A percentile compares a stretch with the other conserved stretches of the same genome.
These are phyloP conservation scores for Philopotamus ludificatus DNA, from an alignment of 1,140 invertebrate genomes.

Conservation along the genomic window DNA sequence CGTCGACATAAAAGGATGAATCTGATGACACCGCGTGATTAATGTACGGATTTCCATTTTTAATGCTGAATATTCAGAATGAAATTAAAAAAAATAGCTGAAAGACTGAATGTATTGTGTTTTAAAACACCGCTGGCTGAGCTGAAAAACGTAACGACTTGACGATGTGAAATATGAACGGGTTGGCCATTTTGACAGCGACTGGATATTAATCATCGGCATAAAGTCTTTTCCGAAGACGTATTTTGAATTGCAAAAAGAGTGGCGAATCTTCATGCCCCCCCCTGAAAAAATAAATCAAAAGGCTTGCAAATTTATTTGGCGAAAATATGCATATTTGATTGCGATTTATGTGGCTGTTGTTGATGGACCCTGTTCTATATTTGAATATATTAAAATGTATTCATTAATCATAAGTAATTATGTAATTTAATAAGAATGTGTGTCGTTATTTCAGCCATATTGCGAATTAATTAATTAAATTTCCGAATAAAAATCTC, in stretches of 20 bases:
- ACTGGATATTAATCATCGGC: conserved; percentile 23
- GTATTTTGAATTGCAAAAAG: conserved; percentile 11
- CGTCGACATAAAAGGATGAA: conserved; percentile 1
- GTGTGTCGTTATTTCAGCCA: too few relatives aligned
- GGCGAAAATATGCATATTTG: too few relatives aligned
- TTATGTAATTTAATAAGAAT: too few relatives aligned
- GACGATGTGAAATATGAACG: conserved; percentile 29
- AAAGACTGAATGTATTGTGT: conserved; percentile 15
- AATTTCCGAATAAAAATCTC: too few relatives aligned
- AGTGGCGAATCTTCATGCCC: too few relatives aligned
- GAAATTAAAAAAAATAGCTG: conserved; percentile 10
- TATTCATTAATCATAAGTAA: too few relatives aligned
- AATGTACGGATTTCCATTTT: conserved; percentile 8
- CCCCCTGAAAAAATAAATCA: too few relatives aligned
- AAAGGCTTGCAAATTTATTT: too few relatives aligned
- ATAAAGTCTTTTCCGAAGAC: conserved; percentile 19
- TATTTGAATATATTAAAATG: too few relatives aligned
- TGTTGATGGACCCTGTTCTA: too few relatives aligned
- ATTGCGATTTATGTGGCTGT: too few relatives aligned
- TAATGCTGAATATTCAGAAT: conserved; percentile 24
- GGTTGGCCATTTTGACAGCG: conserved; percentile 26
- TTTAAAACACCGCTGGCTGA: conserved; percentile 3
- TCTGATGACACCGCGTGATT: conserved; percentile 21
- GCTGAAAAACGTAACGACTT: conserved; percentile 7
- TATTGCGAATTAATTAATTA: too few relatives aligned